A percentile compares a stretch with the other conserved stretches of the same genome.
Evolutionary conservation across 1,140 invertebrate genomes (phyloP).

Genomic region (Linepithema humile): DNA sequence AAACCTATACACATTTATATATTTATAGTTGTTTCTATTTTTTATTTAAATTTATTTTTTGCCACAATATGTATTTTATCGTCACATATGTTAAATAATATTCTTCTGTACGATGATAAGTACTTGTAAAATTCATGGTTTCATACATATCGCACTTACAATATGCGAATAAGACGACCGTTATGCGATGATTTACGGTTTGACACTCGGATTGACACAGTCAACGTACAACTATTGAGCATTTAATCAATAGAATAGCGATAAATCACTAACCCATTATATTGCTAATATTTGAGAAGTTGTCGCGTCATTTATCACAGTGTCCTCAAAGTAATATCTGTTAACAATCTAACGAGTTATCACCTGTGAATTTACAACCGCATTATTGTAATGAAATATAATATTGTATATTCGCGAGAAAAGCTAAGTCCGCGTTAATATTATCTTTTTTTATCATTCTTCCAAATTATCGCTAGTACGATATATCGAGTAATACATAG

Average conservation of each 20-base stretch:
- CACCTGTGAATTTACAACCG: slow-evolving; percentile 1
- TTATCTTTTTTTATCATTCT: not conserved
- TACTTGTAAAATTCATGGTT: not conserved
- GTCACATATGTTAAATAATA: no score
- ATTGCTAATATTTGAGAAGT: slow-evolving; percentile 27
- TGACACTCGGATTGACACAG: not conserved
- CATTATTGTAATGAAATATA: not conserved
- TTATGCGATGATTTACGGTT: slow-evolving; percentile 54
- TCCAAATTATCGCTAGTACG: slow-evolving; percentile 50
- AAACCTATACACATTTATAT: not conserved
- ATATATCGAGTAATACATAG: slow-evolving; percentile 63
- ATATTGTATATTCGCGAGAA: not conserved
- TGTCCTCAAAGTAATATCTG: slow-evolving; percentile 19
- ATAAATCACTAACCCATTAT: slow-evolving; percentile 64
- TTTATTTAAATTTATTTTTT: not conserved
- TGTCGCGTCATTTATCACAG: slow-evolving; percentile 22
- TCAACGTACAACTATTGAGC: slow-evolving; percentile 4
- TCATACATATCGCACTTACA: slow-evolving; percentile 14
- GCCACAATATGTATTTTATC: not conserved
- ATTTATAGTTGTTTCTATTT: not conserved
- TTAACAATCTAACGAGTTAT: slow-evolving; percentile 25
- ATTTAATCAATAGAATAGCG: slow-evolving; percentile 8
- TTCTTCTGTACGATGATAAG: not conserved
- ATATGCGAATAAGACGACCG: slow-evolving; percentile 17
- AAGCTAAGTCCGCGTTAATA: not conserved